Conservation (phyloP, 2,113 vertebrate species). For the Cranoglanis bouderius region DNA sequence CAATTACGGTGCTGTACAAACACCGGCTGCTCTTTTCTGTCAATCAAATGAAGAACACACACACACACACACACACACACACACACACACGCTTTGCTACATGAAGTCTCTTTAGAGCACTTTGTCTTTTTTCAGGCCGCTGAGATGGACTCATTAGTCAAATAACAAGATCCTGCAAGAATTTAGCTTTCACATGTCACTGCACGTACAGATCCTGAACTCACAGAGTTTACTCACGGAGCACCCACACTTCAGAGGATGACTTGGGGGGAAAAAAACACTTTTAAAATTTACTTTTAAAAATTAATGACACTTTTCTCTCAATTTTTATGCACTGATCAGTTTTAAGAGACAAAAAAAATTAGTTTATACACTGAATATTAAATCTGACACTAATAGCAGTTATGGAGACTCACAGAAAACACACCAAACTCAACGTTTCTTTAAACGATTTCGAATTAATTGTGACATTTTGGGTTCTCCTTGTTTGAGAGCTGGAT, state of each 20-base stretch:
- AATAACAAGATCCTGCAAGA: slow-evolving; percentile 50
- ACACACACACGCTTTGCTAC: slow-evolving; percentile 12
- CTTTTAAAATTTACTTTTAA: background rate
- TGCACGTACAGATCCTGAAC: slow-evolving; percentile 37
- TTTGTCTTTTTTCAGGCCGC: background rate
- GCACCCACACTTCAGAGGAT: background rate
- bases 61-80: slow-evolving; percentile 22
- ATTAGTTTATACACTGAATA: background rate
- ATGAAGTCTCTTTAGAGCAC: background rate
- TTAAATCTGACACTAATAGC: background rate
- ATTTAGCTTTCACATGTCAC: slow-evolving; percentile 48
- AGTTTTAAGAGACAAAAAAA: background rate
- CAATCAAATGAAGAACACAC: slow-evolving; percentile 12
- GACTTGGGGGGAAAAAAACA: background rate
- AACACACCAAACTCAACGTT: background rate
- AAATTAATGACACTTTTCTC: background rate
- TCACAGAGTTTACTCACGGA: slow-evolving; percentile 19
- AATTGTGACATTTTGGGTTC: background rate
- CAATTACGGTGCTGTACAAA: slow-evolving; percentile 20
- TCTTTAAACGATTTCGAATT: background rate
- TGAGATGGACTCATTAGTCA: slow-evolving; percentile 51
- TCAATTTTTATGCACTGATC: background rate
- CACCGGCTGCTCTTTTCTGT: slow-evolving; percentile 29
- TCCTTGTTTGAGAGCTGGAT: background rate
- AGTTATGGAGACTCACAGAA: background rate